Base-by-base conservation (phyloP, 2,113 vertebrate genomes). In the Cavia aperea region DNA sequence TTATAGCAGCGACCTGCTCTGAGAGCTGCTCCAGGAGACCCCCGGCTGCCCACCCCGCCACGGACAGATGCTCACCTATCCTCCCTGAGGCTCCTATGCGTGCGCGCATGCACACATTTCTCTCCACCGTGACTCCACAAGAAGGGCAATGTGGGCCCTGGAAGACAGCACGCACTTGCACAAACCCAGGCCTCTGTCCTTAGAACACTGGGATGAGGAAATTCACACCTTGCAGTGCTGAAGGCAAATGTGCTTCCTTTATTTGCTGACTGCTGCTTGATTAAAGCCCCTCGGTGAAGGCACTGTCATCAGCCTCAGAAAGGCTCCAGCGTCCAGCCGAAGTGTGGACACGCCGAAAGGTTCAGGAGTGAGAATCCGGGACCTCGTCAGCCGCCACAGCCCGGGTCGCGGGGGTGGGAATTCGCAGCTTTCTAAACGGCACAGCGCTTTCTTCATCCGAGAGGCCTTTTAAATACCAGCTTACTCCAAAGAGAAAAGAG, bases 21-120 rank as follows among this genome's bases (percentile, higher is more conserved):
- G 51, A 49, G 90, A 19, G 1, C 4, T 0, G 62, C 63, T 5
- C 0, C 24, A 0, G 0, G 33, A 46, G 62, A 8, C 21, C 24
- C 10, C 70, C 8, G 15, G 43, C 33, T 29, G 85, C 65, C 0
- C 10, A 24, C 31, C 46, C 43, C 43, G 13, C 24, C 15, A 23
- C 4, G 81, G 29, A 19, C 36, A 0, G 43, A 11, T 3, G 56
- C 56, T 5, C 56, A 56, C 56, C 56, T 56, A 56, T 5, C 56
- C 16, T 29, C 18, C 16, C 10, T 54, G 15, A 33, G 7, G 21
- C 7, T 23, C 3, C 23, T 3, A 3, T 24, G 9, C 33, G 26
- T 78, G 23, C 19, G 58, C 21, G 26, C 51, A 63, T 7, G 15
- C 43, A 24, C 29, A 7, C 3, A 58, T 43, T 90, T 13, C 73